Percentiles rank a stretch among this genome's conserved stretches.
phyloP scores from a whole-genome alignment of 2,113 vertebrate species.

The Charadrius vociferus region DNA sequence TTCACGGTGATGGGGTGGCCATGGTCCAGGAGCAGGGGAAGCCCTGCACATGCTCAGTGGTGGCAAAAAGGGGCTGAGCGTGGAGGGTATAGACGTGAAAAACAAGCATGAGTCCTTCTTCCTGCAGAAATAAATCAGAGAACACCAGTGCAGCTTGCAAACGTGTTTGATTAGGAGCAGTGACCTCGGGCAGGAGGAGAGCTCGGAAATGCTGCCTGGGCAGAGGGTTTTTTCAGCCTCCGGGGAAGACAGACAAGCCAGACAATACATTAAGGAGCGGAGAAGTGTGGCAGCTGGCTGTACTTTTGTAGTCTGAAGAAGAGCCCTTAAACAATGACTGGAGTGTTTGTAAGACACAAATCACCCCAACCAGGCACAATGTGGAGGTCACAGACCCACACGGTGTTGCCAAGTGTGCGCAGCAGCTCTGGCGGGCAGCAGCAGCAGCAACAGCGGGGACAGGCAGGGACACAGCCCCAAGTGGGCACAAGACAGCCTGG shows the following conservation, averaged over 20 bases:
- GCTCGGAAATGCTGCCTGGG: background rate
- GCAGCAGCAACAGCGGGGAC: background rate
- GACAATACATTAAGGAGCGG: background rate
- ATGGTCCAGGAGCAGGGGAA: background rate
- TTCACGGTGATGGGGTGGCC: background rate
- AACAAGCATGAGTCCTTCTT: background rate
- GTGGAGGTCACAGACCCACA: background rate
- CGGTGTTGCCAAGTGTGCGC: fast-evolving
- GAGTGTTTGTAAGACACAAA: background rate
- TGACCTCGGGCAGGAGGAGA: background rate
- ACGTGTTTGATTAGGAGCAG: background rate
- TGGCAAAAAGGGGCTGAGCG: background rate
- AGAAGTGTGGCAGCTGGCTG: conserved; percentile 1
- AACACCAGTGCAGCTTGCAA: background rate
- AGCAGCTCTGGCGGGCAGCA: background rate
- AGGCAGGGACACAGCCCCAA: background rate
- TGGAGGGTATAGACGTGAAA: background rate
- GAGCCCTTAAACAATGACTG: background rate
- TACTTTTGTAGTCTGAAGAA: background rate
- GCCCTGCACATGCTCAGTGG: background rate
- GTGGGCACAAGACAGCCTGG: background rate
- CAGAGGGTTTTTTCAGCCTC: background rate
- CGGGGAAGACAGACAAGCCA: background rate
- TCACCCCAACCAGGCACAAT: fast-evolving
- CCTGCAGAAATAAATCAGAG: background rate